These are phyloP conservation scores for Phrynocephalus vlangalii DNA, from an alignment of 2,797 vertebrate species.

Conservation along the genomic window DNA sequence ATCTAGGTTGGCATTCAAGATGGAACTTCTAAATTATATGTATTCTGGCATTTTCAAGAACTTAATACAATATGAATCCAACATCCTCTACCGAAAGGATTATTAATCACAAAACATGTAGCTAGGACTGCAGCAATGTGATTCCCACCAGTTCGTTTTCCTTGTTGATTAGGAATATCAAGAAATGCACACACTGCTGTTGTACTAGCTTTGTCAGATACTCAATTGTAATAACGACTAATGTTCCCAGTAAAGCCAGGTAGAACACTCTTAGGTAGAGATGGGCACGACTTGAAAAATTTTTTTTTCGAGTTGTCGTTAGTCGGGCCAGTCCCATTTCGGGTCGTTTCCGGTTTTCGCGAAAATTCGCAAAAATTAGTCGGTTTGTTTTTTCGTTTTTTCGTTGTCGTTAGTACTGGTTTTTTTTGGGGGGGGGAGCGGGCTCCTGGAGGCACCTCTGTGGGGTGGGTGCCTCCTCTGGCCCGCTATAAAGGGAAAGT, in stretches of 20 bases:
- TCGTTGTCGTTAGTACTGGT: too few species aligned
- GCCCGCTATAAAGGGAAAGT: too few species aligned
- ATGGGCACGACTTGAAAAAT: too few species aligned
- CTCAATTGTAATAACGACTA: neutral
- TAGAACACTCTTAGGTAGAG: neutral
- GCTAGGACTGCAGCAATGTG: neutral
- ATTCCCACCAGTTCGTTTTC: constrained; percentile 17
- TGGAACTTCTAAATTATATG: neutral
- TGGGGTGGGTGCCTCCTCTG: too few species aligned
- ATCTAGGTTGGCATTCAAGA: neutral
- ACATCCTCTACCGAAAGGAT: constrained; percentile 63
- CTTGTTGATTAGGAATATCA: neutral
- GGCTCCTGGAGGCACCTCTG: too few species aligned
- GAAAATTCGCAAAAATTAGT: too few species aligned
- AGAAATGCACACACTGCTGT: neutral
- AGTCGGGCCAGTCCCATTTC: too few species aligned
- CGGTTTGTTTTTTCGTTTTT: too few species aligned
- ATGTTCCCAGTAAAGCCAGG: neutral
- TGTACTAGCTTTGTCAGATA: neutral
- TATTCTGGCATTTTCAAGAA: neutral
- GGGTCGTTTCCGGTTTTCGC: too few species aligned
- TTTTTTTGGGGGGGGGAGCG: too few species aligned
- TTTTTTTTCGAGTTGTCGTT: too few species aligned
- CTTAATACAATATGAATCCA: neutral
- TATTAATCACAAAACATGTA: constrained; percentile 75